Evolutionary conservation across 1,140 invertebrate species (phyloP).

Genomic region (Steinernema khuongi): DNA sequence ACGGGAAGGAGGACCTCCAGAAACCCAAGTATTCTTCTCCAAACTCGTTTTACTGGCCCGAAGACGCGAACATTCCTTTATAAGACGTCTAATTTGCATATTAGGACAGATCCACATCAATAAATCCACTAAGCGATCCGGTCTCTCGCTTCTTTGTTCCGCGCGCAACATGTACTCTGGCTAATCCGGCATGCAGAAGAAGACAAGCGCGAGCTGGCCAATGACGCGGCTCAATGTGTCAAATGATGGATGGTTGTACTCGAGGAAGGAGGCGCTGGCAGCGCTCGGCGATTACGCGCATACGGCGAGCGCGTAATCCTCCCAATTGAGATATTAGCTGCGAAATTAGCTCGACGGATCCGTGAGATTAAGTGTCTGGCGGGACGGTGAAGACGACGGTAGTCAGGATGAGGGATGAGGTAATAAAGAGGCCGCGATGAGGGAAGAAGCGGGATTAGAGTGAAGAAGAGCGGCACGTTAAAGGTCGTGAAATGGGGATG

Average conservation of each 20-base stretch:
- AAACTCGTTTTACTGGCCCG: too few species aligned
- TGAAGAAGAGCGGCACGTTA: neutral
- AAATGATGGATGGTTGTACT: constrained; percentile 15
- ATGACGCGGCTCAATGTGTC: constrained; percentile 8
- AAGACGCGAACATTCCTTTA: too few species aligned
- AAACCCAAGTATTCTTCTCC: too few species aligned
- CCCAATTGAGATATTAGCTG: constrained; percentile 11
- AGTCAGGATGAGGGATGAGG: constrained; percentile 36
- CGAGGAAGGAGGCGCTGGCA: neutral
- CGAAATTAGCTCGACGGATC: constrained; percentile 14
- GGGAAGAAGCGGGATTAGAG: neutral
- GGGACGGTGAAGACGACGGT: neutral
- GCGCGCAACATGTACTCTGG: neutral
- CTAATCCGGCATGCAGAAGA: constrained; percentile 2
- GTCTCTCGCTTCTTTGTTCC: neutral
- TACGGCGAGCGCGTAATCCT: neutral
- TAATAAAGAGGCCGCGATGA: neutral
- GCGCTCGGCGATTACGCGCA: constrained; percentile 3
- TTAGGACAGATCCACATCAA: too few species aligned
- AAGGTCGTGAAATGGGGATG: neutral
- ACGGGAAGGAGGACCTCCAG: too few species aligned
- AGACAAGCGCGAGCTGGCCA: neutral
- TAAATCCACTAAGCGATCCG: neutral
- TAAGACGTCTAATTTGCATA: too few species aligned
- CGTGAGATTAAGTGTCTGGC: constrained; percentile 2